These are phyloP conservation scores for Drosophila prostipennis DNA, from an alignment of 2,888 invertebrate species.

Conservation along the genomic window DNA sequence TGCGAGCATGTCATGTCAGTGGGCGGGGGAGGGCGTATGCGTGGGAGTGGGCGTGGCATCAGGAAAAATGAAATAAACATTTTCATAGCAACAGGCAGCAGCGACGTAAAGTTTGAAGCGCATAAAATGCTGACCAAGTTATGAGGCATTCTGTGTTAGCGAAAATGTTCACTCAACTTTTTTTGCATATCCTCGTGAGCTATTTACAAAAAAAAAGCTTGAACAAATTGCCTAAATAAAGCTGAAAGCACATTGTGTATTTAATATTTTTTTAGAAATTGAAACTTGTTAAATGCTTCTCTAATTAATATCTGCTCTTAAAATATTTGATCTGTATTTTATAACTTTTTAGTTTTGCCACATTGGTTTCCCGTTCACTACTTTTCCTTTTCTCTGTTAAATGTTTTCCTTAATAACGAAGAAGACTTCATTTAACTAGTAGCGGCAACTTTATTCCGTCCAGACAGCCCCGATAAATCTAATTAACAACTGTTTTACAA, in stretches of 20 bases:
- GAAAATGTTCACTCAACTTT: constrained; percentile 9
- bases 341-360: too few relatives aligned
- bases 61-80: constrained; percentile 25
- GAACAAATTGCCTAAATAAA: not conserved
- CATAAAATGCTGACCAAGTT: constrained; percentile 31
- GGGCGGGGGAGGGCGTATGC: not conserved
- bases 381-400: not conserved
- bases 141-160: constrained; percentile 15
- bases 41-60: not conserved
- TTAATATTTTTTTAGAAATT: not conserved
- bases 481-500: constrained; percentile 61
- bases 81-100: constrained; percentile 29
- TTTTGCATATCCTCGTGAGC: not conserved
- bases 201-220: not conserved
- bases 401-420: not conserved
- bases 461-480: constrained; percentile 42
- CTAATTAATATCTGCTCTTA: too few relatives aligned
- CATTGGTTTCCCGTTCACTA: not conserved
- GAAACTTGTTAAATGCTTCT: not conserved
- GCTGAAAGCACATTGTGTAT: not conserved
- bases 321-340: not conserved
- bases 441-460: not conserved
- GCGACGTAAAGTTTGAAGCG: constrained; percentile 7
- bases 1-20: constrained; percentile 50
- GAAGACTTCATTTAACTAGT: constrained; percentile 12